phyloP scores from a whole-genome alignment of 2,797 vertebrate species.

The Discoglossus pictus region DNA sequence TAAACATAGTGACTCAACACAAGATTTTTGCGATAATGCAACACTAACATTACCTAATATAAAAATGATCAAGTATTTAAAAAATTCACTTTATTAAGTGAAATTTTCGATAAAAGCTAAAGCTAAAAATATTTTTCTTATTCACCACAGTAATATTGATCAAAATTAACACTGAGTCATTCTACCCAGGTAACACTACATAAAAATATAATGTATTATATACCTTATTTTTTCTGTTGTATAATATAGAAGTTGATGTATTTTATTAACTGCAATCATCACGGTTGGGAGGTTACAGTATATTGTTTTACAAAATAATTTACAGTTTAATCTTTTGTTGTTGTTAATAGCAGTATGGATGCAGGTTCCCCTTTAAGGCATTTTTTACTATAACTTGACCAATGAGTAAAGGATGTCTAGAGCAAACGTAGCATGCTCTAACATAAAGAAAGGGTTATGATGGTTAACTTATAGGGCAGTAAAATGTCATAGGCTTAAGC shows the following conservation, averaged over 20 bases:
- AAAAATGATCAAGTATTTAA: too few species aligned
- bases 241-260: constrained; percentile 46
- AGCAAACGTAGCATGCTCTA: constrained; percentile 66
- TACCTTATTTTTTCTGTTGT: constrained; percentile 33
- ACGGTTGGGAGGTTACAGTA: constrained; percentile 34
- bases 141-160: too few species aligned
- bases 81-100: too few species aligned
- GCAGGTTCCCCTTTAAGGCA: constrained; percentile 54
- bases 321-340: constrained; percentile 30
- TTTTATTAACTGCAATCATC: constrained; percentile 37
- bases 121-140: too few species aligned
- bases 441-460: constrained; percentile 70
- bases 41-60: too few species aligned
- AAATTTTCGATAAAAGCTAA: too few species aligned
- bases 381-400: constrained; percentile 44
- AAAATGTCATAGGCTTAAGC: constrained; percentile 75
- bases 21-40: too few species aligned
- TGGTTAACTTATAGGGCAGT: constrained; percentile 79
- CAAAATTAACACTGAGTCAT: too few species aligned
- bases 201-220: constrained; percentile 35
- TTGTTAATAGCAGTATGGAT: constrained; percentile 30
- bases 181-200: constrained; percentile 29
- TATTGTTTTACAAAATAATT: constrained; percentile 18
- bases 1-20: too few species aligned
- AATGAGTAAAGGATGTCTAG: constrained; percentile 53